Evolutionary conservation across 1,140 invertebrate genomes (phyloP), one percentile per base, ranked within the genome.

Genomic region (Temnothorax curvispinosus): DNA sequence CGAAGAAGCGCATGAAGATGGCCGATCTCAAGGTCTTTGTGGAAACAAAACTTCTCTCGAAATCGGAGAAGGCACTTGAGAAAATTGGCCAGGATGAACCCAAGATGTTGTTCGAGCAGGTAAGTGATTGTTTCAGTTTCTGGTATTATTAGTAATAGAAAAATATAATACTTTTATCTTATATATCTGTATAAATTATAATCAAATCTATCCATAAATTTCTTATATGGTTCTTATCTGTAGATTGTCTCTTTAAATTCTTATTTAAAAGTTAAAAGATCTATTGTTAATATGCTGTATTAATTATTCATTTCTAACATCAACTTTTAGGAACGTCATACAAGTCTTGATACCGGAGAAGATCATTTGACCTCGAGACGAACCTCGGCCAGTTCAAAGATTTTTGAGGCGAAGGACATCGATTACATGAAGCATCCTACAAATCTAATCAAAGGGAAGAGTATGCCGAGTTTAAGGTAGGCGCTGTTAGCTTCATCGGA

Each of bases 391-490:
- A 95, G 96, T 15, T 97, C 96, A 13, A 96, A 96, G 93, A 96
- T 96, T 80, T 96, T 96, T 85, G 95, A 96, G 69, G 92, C 94
- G 4, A 93, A 94, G 85, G 93, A 95, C 67, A 90, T 94, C 8
- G 94, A 94, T 89, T 94, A 93, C 38, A 94, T 94, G 76, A 94
- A 94, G 47, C 93, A 93, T 76, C 94, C 96, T 1, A 97, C 97
- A 81, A 98, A 98, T 94, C 95, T 99, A 47, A 97, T 98, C 64
- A 98, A 99, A 96, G 98, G 98, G 67, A 99, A 99, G 95, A 99
- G 98, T 96, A 99, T 99, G 98, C 98, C 98, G 7, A 99, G 98
- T 94, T 95, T 99, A 67, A 99, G 98, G 98, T 98, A 96, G 27
- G 89, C 35, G 47, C 13, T 47, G 18, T n/a, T 11, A n/a, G 8